phyloP scores from a whole-genome alignment of 2,888 invertebrate species.

The Lasioglossum lativentre region DNA sequence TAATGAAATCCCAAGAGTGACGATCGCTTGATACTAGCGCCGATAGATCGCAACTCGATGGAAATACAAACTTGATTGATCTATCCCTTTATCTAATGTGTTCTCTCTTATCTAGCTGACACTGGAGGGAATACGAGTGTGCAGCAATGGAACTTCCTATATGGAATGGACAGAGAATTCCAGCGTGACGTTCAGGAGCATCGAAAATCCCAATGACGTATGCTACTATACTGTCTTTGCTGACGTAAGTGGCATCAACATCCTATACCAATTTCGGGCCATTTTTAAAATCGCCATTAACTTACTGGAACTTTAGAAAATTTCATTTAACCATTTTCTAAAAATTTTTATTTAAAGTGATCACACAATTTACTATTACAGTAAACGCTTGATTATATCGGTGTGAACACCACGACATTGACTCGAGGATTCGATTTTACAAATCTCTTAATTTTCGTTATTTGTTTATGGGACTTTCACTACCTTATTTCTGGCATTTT shows the following conservation, averaged over 20 bases:
- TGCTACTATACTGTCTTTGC: conserved; percentile 80
- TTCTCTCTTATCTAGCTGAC: conserved; percentile 67
- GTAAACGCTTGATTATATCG: too few relatives aligned
- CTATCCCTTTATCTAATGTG: not conserved
- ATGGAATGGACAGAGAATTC: conserved; percentile 74
- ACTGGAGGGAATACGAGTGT: conserved; percentile 72
- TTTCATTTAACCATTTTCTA: not conserved
- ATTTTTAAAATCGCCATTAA: not conserved
- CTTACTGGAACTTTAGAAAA: too few relatives aligned
- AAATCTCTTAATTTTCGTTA: too few relatives aligned
- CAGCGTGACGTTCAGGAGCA: conserved; percentile 75
- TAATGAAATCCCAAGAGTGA: not conserved
- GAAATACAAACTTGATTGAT: conserved; percentile 2
- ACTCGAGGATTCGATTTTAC: too few relatives aligned
- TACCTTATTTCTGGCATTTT: too few relatives aligned
- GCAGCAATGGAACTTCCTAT: conserved; percentile 71
- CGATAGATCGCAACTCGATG: not conserved
- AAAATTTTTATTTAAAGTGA: too few relatives aligned
- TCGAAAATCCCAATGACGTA: conserved; percentile 67
- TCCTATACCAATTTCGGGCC: not conserved
- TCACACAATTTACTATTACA: too few relatives aligned
- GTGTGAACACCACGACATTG: too few relatives aligned
- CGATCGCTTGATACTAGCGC: not conserved
- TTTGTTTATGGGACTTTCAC: too few relatives aligned
- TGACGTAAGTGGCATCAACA: conserved; percentile 74